These are phyloP conservation scores for Cyanoliseus patagonus DNA, from an alignment of 2,113 vertebrate genomes.

Conservation along the genomic window DNA sequence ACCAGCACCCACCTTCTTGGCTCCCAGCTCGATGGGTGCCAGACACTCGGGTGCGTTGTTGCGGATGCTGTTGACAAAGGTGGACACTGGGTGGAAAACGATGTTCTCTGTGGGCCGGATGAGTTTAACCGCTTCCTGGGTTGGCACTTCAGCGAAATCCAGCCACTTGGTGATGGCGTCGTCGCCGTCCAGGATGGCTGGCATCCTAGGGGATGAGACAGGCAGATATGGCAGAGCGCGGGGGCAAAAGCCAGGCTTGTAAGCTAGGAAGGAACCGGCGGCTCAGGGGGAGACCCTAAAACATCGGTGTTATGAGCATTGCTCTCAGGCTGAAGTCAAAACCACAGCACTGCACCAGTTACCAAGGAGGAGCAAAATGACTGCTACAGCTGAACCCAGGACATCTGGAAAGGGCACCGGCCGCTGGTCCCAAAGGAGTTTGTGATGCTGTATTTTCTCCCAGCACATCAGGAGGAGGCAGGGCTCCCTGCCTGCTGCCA, in stretches of 20 bases:
- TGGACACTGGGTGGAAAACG: conserved; percentile 88
- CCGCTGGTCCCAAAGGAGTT: neutral
- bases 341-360: neutral
- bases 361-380: neutral
- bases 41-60: conserved; percentile 88
- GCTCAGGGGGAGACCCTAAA: neutral
- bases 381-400: neutral
- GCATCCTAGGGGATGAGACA: conserved; percentile 84
- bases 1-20: conserved; percentile 77
- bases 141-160: conserved; percentile 87
- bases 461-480: neutral
- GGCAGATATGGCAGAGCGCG: rapidly evolving
- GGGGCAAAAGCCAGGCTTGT: neutral
- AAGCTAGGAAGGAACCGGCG: neutral
- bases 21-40: conserved; percentile 73
- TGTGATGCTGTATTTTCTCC: neutral
- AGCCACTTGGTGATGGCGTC: conserved; percentile 91
- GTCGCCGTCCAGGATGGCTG: conserved; percentile 90
- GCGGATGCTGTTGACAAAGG: conserved; percentile 86
- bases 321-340: neutral
- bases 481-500: neutral
- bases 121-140: conserved; percentile 86
- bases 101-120: conserved; percentile 85
- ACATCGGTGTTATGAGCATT: neutral
- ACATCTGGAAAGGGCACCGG: neutral